Percentiles rank a stretch among this genome's conserved stretches.
Evolutionary conservation across 2,888 invertebrate species (phyloP).

Genomic region (Anoncus sp.): DNA sequence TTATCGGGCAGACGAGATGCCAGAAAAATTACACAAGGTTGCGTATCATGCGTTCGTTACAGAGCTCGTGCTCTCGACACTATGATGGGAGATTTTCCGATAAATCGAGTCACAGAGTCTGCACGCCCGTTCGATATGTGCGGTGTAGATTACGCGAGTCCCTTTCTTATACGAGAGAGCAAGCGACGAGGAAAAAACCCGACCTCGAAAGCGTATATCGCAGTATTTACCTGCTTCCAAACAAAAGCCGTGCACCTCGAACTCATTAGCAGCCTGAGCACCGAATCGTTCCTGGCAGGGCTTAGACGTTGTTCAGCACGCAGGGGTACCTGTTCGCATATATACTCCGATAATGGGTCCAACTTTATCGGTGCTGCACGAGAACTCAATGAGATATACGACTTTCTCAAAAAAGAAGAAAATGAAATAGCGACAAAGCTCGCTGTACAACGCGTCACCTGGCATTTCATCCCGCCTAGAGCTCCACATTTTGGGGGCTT

Average conservation of each 20-base stretch:
- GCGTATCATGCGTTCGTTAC: constrained; percentile 71
- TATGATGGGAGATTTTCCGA: constrained; percentile 77
- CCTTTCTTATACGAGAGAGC: constrained; percentile 67
- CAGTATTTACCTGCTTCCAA: constrained; percentile 74
- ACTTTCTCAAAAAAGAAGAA: constrained; percentile 35
- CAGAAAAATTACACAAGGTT: constrained; percentile 66
- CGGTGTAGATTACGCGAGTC: constrained; percentile 63
- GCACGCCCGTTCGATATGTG: constrained; percentile 43
- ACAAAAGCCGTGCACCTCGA: constrained; percentile 73
- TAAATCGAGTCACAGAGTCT: constrained; percentile 68
- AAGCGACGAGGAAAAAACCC: constrained; percentile 65
- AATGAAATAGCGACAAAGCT: constrained; percentile 21
- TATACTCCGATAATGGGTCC: constrained; percentile 39
- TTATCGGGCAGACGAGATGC: constrained; percentile 67
- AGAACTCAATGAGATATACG: constrained; percentile 36
- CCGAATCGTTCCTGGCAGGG: constrained; percentile 59
- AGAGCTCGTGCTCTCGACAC: constrained; percentile 64
- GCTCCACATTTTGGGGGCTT: constrained; percentile 59
- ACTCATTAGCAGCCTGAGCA: constrained; percentile 52
- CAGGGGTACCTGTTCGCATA: constrained; percentile 48
- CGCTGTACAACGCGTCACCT: constrained; percentile 24
- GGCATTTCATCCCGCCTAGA: constrained; percentile 60
- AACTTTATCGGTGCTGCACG: constrained; percentile 35
- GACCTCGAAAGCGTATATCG: constrained; percentile 71
- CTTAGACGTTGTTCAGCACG: constrained; percentile 56